phyloP scores from a whole-genome alignment of 2,797 vertebrate genomes.

The Anguilla megastoma region DNA sequence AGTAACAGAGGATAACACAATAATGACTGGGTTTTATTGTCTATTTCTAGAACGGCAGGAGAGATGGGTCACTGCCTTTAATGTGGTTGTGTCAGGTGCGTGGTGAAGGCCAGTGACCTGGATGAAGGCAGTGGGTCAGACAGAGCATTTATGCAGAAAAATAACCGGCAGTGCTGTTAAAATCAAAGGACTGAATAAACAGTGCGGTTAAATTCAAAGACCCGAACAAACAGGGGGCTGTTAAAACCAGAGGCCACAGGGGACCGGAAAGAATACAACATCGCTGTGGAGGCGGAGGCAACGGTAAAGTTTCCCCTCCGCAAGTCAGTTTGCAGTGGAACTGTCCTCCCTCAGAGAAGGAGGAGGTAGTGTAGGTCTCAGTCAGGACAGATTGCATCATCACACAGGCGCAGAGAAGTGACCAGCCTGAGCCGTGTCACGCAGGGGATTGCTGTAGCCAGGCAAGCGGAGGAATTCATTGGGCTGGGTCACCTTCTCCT shows the following conservation, averaged over 20 bases:
- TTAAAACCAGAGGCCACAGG: neutral
- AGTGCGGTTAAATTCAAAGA: neutral
- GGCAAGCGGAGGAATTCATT: neutral
- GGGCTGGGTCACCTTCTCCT: neutral
- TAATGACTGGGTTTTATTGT: neutral
- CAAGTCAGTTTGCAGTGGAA: neutral
- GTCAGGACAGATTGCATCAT: neutral
- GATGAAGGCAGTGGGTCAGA: conserved; percentile 3
- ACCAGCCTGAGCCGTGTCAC: neutral
- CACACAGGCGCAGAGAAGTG: neutral
- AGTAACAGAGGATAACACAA: neutral
- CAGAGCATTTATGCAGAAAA: neutral
- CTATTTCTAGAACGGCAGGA: neutral
- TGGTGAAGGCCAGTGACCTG: neutral
- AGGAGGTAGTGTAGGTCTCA: neutral
- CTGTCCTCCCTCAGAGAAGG: neutral
- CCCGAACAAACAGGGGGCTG: neutral
- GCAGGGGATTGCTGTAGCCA: neutral
- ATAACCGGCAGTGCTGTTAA: neutral
- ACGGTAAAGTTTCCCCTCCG: neutral
- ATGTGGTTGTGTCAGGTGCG: neutral
- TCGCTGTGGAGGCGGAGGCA: neutral
- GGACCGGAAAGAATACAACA: neutral
- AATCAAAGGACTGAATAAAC: neutral
- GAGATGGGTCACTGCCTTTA: conserved; percentile 1